phyloP scores from a whole-genome alignment of 2,113 vertebrate genomes.

The Oenanthe oenanthe region DNA sequence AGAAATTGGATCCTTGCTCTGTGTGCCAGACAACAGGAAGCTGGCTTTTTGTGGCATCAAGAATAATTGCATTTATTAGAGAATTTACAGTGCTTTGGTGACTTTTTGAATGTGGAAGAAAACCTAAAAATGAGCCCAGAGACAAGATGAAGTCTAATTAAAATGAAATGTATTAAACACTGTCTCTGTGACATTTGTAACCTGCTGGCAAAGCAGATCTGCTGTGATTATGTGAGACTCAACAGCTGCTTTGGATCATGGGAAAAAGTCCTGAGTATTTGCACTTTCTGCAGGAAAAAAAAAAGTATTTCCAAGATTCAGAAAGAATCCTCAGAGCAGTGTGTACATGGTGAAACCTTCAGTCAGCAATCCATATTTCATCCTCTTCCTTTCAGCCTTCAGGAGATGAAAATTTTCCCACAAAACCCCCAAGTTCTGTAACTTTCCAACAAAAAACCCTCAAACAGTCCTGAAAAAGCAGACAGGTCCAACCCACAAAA shows the following conservation, averaged over 20 bases:
- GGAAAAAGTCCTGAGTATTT: background rate
- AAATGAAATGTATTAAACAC: background rate
- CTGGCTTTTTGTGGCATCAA: background rate
- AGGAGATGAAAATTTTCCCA: background rate
- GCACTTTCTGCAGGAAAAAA: background rate
- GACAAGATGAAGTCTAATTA: background rate
- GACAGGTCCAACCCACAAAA: background rate
- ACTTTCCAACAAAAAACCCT: background rate
- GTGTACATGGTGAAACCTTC: background rate
- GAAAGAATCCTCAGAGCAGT: background rate
- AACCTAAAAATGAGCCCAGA: background rate
- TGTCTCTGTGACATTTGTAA: background rate
- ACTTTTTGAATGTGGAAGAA: constrained; percentile 22
- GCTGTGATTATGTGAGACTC: background rate
- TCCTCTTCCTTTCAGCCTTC: background rate
- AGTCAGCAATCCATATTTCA: background rate
- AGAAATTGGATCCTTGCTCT: background rate
- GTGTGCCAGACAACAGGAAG: background rate
- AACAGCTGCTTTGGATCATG: background rate
- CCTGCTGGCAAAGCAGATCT: background rate
- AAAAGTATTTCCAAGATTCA: background rate
- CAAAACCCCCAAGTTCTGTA: background rate
- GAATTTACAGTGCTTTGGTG: background rate
- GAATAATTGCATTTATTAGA: background rate
- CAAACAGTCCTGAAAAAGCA: background rate